Evolutionary conservation across 2,888 invertebrate species (phyloP).

Genomic region (Brachypalpus laphriformis): DNA sequence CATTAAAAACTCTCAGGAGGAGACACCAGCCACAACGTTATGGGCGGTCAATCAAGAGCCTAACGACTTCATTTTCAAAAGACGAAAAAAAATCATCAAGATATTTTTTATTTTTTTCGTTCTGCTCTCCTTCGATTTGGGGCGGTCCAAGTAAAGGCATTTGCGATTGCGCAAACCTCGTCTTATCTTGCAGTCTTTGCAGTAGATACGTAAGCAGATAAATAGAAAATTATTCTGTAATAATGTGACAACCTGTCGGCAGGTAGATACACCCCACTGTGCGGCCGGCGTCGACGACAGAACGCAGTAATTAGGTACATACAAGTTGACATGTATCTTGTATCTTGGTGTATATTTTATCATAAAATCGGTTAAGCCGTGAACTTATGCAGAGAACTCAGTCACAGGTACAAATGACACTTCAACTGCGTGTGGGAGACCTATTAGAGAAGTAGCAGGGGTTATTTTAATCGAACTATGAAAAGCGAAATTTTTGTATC

Average conservation of each 20-base stretch:
- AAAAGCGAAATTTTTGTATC: constrained; percentile 20
- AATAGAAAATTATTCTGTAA: constrained; percentile 39
- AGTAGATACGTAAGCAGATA: constrained; percentile 20
- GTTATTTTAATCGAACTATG: constrained; percentile 1
- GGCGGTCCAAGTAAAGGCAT: constrained; percentile 2
- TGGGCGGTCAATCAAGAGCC: constrained; percentile 19
- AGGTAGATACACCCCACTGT: constrained; percentile 59
- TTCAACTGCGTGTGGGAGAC: constrained; percentile 18
- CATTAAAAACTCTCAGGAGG: constrained; percentile 31
- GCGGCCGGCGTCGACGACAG: constrained; percentile 41
- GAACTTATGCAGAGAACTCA: constrained; percentile 35
- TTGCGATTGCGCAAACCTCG: constrained; percentile 13
- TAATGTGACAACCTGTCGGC: constrained; percentile 59
- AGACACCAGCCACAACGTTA: constrained; percentile 9
- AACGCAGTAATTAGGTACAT: background rate
- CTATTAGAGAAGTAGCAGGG: constrained; percentile 14
- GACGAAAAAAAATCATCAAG: background rate
- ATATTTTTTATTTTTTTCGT: too few relatives aligned
- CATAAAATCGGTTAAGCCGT: constrained; percentile 43
- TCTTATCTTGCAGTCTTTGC: background rate
- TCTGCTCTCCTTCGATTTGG: too few relatives aligned
- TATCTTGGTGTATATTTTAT: constrained; percentile 18
- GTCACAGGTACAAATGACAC: constrained; percentile 35
- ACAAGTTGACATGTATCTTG: background rate
- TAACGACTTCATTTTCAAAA: constrained; percentile 10